These are phyloP conservation scores for Noturus placidus DNA, from an alignment of 2,113 vertebrate genomes.

Conservation along the genomic window DNA sequence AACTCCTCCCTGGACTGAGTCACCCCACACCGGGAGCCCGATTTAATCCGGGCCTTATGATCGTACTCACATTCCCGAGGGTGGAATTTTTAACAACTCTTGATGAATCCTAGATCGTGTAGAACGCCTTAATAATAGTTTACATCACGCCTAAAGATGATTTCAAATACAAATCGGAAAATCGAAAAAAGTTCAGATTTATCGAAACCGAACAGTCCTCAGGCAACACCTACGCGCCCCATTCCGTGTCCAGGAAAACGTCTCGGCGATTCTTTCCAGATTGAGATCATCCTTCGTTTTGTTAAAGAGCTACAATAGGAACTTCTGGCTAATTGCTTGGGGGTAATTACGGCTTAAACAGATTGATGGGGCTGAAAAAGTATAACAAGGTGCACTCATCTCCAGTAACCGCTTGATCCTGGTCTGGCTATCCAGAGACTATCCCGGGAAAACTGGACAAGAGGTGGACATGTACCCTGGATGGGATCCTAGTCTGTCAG, in stretches of 20 bases:
- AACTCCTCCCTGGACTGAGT: background rate
- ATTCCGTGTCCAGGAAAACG: background rate
- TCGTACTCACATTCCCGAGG: background rate
- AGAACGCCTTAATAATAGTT: background rate
- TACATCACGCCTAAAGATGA: background rate
- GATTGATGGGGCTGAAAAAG: background rate
- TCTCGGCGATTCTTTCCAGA: background rate
- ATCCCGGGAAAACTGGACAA: background rate
- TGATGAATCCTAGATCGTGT: background rate
- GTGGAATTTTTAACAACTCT: background rate
- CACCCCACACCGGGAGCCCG: background rate
- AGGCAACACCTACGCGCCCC: background rate
- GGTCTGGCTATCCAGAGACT: background rate
- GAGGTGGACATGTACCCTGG: background rate
- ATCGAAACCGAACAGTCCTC: background rate
- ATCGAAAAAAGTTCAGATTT: background rate
- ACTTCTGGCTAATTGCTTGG: background rate
- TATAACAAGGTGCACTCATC: background rate
- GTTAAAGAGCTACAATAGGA: background rate
- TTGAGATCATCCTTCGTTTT: background rate
- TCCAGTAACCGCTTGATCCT: background rate
- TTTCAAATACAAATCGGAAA: background rate
- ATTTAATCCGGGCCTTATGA: background rate
- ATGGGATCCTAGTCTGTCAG: background rate
- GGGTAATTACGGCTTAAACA: background rate